These are phyloP conservation scores for Prinia subflava DNA, from an alignment of 2,113 vertebrate genomes.

Conservation along the genomic window DNA sequence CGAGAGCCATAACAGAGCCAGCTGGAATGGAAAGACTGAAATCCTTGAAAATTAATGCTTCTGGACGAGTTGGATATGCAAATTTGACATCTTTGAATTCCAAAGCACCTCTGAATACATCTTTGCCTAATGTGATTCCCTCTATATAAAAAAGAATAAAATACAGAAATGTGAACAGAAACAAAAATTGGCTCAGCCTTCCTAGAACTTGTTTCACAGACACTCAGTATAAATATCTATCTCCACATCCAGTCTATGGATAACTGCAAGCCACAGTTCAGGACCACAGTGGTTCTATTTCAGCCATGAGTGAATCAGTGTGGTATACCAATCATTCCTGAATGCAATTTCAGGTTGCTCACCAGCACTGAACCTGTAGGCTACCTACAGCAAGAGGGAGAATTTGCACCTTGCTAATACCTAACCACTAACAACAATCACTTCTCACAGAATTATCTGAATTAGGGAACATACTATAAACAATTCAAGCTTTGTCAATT, in stretches of 20 bases:
- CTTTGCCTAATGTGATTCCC: conserved; percentile 75
- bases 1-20: conserved; percentile 89
- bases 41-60: conserved; percentile 82
- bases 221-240: background rate
- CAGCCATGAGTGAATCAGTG: background rate
- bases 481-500: background rate
- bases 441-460: background rate
- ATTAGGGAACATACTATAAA: background rate
- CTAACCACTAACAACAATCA: background rate
- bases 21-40: conserved; percentile 87
- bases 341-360: background rate
- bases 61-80: conserved; percentile 87
- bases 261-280: background rate
- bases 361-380: background rate
- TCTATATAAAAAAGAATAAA: conserved; percentile 70
- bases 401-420: background rate
- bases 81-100: conserved; percentile 86
- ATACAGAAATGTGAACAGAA: background rate
- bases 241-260: background rate
- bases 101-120: conserved; percentile 83
- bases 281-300: background rate
- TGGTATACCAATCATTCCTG: background rate
- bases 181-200: background rate
- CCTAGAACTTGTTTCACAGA: background rate
- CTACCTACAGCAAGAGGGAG: background rate